A percentile compares a stretch with the other conserved stretches of the same genome.
phyloP scores from a whole-genome alignment of 1,140 invertebrate species.

The Drosophila kepulauana region DNA sequence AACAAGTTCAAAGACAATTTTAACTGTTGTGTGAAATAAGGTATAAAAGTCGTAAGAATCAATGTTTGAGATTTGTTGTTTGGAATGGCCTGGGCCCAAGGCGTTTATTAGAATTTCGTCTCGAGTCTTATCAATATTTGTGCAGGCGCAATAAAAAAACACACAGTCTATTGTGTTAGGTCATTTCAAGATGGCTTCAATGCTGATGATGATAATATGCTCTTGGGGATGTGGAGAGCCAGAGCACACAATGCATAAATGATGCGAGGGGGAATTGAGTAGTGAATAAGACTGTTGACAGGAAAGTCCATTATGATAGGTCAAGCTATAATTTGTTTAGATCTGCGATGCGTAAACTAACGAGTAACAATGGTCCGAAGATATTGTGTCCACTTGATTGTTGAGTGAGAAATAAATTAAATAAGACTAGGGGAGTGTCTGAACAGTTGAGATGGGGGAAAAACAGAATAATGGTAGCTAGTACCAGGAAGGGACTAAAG shows the following conservation, averaged over 20 bases:
- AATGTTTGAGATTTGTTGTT: conserved; percentile 23
- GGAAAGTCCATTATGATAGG: conserved; percentile 15
- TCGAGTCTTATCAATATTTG: conserved; percentile 51
- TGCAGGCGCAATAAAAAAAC: conserved; percentile 39
- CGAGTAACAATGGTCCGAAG: background rate
- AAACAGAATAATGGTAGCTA: background rate
- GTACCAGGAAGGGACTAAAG: background rate
- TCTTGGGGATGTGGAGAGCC: background rate
- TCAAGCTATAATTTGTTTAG: conserved; percentile 16
- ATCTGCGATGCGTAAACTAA: conserved; percentile 8
- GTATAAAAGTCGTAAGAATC: conserved; percentile 35
- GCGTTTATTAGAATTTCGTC: conserved; percentile 32
- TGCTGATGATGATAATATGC: conserved; percentile 11
- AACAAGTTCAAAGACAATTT: conserved; percentile 40
- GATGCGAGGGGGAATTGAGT: background rate
- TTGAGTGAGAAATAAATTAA: background rate
- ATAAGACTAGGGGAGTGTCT: background rate
- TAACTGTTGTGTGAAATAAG: conserved; percentile 37
- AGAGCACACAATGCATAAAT: conserved; percentile 1
- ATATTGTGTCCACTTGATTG: background rate
- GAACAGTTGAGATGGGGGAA: too few relatives aligned
- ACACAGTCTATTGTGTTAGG: conserved; percentile 38
- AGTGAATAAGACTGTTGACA: background rate
- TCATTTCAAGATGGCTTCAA: conserved; percentile 26
- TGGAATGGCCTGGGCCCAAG: conserved; percentile 3